Conservation (phyloP, 2,797 vertebrate species). For the Argya squamiceps region DNA sequence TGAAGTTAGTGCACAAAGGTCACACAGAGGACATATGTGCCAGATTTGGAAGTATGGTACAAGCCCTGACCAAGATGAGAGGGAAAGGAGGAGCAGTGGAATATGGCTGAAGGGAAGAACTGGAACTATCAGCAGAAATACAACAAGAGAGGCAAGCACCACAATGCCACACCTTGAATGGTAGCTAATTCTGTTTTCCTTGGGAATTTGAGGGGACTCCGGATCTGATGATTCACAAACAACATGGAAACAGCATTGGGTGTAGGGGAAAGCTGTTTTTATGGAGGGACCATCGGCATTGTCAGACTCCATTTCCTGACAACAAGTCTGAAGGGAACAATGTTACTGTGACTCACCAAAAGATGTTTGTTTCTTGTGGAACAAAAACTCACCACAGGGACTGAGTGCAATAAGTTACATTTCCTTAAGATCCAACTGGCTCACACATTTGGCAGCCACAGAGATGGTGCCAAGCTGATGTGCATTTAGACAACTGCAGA, state of each 20-base stretch:
- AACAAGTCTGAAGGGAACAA: neutral
- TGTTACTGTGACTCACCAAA: constrained; percentile 33
- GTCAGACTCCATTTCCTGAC: constrained; percentile 15
- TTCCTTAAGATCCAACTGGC: constrained; percentile 20
- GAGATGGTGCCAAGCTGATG: neutral
- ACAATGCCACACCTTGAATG: neutral
- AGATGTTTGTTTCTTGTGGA: constrained; percentile 10
- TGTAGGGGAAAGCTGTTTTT: neutral
- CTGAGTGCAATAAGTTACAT: neutral
- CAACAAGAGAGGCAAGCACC: neutral
- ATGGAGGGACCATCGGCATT: neutral
- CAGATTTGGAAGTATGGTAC: neutral
- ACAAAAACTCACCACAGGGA: neutral
- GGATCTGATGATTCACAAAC: neutral
- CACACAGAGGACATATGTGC: neutral
- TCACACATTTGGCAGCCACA: neutral
- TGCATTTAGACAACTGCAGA: neutral
- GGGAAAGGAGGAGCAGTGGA: neutral
- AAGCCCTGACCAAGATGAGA: neutral
- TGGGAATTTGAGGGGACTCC: neutral
- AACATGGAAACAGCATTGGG: neutral
- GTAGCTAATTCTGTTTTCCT: neutral
- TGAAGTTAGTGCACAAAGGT: neutral
- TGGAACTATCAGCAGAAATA: neutral
- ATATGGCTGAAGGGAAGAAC: neutral